Conservation (phyloP, 1,140 invertebrate species). For the Bombus sibiricus region DNA sequence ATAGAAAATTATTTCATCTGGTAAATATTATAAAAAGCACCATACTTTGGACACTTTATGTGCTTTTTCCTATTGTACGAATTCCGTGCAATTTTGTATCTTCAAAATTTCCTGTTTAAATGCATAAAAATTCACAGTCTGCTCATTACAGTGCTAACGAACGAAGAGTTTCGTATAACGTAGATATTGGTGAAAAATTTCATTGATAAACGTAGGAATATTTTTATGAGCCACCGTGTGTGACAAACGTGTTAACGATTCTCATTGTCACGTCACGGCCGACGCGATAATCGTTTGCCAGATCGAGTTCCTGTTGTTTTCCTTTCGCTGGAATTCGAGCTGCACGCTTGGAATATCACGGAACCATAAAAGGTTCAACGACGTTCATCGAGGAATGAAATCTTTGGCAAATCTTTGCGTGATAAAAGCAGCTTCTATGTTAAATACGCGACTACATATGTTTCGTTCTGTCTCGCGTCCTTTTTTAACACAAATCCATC, state of each 20-base stretch:
- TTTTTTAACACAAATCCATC: background rate
- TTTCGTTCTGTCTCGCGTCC: background rate
- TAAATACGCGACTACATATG: background rate
- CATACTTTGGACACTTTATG: too few relatives aligned
- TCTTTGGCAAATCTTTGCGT: background rate
- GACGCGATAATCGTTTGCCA: background rate
- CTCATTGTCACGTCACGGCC: background rate
- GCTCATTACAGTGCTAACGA: too few relatives aligned
- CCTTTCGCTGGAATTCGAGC: constrained; percentile 10
- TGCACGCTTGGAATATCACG: background rate
- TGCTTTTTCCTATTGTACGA: too few relatives aligned
- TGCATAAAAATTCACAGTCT: too few relatives aligned
- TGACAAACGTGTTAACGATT: constrained; percentile 6
- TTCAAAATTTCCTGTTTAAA: too few relatives aligned
- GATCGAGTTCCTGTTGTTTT: background rate
- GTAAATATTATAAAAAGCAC: too few relatives aligned
- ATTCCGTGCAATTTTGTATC: too few relatives aligned
- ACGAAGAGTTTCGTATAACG: too few relatives aligned
- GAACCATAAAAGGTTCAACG: background rate
- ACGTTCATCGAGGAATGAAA: background rate
- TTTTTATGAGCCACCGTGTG: background rate
- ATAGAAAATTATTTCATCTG: too few relatives aligned
- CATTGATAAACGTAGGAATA: too few relatives aligned
- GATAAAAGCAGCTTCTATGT: background rate
- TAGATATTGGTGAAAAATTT: too few relatives aligned